Percentiles rank a stretch among this genome's conserved stretches.
phyloP scores from a whole-genome alignment of 37 sponge, comb jelly and placozoan genomes.

The Agelas oroides region DNA sequence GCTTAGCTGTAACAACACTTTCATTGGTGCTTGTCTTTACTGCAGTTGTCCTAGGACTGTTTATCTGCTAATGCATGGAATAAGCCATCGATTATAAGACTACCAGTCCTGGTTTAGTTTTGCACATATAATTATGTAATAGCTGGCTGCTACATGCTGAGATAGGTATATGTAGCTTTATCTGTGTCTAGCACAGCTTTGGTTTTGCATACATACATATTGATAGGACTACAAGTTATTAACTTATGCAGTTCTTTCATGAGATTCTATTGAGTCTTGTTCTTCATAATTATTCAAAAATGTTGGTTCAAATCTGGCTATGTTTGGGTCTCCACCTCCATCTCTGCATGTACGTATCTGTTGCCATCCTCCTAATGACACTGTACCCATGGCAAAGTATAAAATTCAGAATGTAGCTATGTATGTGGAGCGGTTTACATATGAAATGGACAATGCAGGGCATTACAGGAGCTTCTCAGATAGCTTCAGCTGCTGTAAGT shows the following conservation, averaged over 20 bases:
- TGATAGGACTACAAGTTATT: slow-evolving; percentile 28
- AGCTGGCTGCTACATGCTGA: slow-evolving; percentile 32
- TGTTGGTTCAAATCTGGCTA: slow-evolving; percentile 11
- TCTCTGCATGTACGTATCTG: background rate
- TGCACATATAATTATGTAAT: slow-evolving; percentile 47
- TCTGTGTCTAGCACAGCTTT: slow-evolving; percentile 10
- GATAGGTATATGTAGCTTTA: background rate
- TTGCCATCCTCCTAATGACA: slow-evolving; percentile 3
- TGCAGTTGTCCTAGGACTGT: slow-evolving; percentile 2
- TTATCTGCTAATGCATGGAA: slow-evolving; percentile 24
- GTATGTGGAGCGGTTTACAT: no score
- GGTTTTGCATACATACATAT: no score
- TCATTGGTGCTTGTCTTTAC: background rate
- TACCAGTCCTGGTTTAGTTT: slow-evolving; percentile 37
- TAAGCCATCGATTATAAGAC: slow-evolving; percentile 31
- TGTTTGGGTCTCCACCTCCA: background rate
- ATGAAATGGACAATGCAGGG: no score
- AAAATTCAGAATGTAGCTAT: no score
- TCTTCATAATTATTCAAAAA: background rate
- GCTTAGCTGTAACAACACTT: background rate
- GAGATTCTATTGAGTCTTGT: slow-evolving; percentile 26
- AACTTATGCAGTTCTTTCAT: slow-evolving; percentile 19
- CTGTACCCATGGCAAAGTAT: no score
- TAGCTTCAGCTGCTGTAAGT: no score
- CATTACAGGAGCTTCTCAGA: no score